Evolutionary conservation across 2,113 vertebrate genomes (phyloP).

Genomic region (Platichthys flesus): DNA sequence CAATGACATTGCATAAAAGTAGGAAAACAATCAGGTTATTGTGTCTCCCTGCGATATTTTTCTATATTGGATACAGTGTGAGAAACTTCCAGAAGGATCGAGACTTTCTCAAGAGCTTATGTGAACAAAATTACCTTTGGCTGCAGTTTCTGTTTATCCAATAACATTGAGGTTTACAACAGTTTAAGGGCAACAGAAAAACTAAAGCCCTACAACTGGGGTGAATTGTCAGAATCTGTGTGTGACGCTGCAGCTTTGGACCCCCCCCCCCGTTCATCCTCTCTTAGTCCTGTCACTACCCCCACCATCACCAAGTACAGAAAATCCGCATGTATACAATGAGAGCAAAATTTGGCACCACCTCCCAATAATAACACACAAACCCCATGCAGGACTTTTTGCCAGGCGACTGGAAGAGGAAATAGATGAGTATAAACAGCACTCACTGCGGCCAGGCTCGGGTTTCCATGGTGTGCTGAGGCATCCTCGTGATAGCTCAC

Average conservation of each 20-base stretch:
- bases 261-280: background rate
- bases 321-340: conserved; percentile 65
- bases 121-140: conserved; percentile 14
- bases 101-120: conserved; percentile 3
- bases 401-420: conserved; percentile 79
- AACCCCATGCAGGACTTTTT: conserved; percentile 59
- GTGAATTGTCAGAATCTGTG: conserved; percentile 28
- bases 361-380: conserved; percentile 71
- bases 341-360: conserved; percentile 65
- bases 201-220: conserved; percentile 17
- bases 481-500: conserved; percentile 84
- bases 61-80: background rate
- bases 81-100: background rate
- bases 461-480: conserved; percentile 75
- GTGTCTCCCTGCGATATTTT: background rate
- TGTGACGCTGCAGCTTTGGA: conserved; percentile 39
- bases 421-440: conserved; percentile 79
- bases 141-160: conserved; percentile 1
- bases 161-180: conserved; percentile 26
- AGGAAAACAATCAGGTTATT: background rate
- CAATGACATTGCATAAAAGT: background rate
- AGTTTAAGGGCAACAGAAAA: conserved; percentile 14
- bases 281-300: conserved; percentile 11
- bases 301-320: conserved; percentile 27
- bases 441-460: conserved; percentile 83